These are phyloP conservation scores for Nephila pilipes DNA, from an alignment of 1,140 invertebrate species.

Conservation along the genomic window DNA sequence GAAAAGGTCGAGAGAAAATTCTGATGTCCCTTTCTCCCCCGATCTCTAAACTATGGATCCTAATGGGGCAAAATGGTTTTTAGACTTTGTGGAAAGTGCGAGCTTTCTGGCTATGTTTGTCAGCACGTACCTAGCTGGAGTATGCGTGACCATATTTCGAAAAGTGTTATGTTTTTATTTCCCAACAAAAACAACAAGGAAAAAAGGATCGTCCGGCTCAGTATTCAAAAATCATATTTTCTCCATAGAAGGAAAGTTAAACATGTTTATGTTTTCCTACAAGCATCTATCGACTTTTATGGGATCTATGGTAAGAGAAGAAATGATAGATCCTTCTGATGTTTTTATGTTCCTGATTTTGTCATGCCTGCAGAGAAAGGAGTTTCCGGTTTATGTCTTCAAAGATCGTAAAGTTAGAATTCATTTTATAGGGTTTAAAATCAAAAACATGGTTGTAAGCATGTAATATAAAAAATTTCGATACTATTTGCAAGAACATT, in stretches of 20 bases:
- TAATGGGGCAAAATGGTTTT: conserved; percentile 42
- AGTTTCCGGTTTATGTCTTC: not conserved
- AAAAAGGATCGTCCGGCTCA: not conserved
- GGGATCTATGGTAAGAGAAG: not conserved
- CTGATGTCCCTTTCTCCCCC: conserved; percentile 12
- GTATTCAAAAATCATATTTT: conserved; percentile 29
- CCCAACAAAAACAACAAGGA: not conserved
- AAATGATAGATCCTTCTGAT: not conserved
- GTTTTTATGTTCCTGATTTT: not conserved
- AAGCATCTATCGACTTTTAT: conserved; percentile 14
- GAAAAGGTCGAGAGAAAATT: conserved; percentile 12
- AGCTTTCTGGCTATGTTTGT: not conserved
- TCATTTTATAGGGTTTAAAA: conserved; percentile 18
- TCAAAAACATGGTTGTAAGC: not conserved
- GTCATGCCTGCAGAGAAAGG: not conserved
- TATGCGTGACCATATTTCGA: conserved; percentile 19
- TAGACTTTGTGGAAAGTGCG: conserved; percentile 17
- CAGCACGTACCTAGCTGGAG: conserved; percentile 18
- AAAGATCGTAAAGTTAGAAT: not conserved
- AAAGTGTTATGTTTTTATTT: not conserved
- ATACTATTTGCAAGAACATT: not conserved
- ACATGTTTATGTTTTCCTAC: conserved; percentile 26
- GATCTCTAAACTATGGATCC: conserved; percentile 34
- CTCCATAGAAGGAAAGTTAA: not conserved
- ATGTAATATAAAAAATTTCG: not conserved